Evolutionary conservation across 2,797 vertebrate species (phyloP), one percentile per base, ranked within the genome.

Genomic region (Microctenopoma lineatum): DNA sequence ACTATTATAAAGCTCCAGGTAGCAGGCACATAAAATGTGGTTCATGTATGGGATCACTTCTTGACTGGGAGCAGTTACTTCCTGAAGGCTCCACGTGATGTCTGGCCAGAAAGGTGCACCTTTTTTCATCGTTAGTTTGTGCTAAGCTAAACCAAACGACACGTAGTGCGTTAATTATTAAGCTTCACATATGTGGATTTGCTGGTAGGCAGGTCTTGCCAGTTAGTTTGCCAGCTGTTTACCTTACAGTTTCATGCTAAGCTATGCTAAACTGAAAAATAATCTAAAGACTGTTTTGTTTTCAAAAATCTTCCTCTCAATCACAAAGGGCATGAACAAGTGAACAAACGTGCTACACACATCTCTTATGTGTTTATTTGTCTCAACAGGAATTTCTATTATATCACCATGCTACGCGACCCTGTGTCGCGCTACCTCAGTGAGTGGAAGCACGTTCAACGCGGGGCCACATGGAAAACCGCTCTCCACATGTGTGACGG

Each of bases 371-470:
- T 75, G 10, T 57, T 4, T 59, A 0, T 72, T 32, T 72, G 51
- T 80, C 56, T 65, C 48, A 90, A 73, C 92, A 98, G 97, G 92
- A 98, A 96, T 66, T 98, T 98, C 93, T 98, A 97, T 88, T 98
- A 98, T 87, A 98, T 98, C 91, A 98, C 97, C 0, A 96, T 98
- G 95, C 89, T 98, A 79, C 94, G 97, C 45, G 97, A 98, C 83
- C 97, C 97, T 0, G 96, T 98, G 79, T 98, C 96, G 0, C 96
- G 97, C 39, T 98, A 97, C 92, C 88, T 98, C 89, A 98, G 97
- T 1, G 97, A 98, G 77, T 98, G 97, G 97, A 98, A 98, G 73
- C 97, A 98, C 0, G 97, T 98, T 64, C 97, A 98, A 90, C 94
- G 97, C 1, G 97, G 97, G 0, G 97, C 97, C 1, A 98, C 97